phyloP scores from a whole-genome alignment of 1,140 invertebrate genomes.

The Piezodorus guildinii region DNA sequence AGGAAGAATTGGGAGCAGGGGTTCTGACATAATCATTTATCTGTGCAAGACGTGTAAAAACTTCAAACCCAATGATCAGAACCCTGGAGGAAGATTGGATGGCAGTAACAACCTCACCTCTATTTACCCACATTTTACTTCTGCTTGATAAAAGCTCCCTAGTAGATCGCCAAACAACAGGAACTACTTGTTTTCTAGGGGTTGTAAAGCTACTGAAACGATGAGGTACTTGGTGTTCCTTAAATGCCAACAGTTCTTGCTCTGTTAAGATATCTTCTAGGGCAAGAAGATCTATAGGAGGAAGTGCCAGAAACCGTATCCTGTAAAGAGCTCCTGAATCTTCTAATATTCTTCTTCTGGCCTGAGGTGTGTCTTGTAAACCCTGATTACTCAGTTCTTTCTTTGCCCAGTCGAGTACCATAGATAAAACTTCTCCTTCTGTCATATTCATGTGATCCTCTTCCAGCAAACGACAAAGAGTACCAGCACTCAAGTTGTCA shows the following conservation, averaged over 20 bases:
- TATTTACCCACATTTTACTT: conserved; percentile 20
- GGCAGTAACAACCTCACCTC: conserved; percentile 16
- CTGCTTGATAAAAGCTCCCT: conserved; percentile 13
- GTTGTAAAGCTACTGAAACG: conserved; percentile 19
- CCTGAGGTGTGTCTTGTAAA: conserved; percentile 4
- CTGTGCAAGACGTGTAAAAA: conserved; percentile 20
- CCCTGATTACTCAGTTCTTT: conserved; percentile 22
- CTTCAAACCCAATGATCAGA: conserved; percentile 24
- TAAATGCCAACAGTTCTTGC: neutral
- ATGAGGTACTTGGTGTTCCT: conserved; percentile 18
- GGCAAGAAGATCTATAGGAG: neutral
- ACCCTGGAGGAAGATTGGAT: conserved; percentile 17
- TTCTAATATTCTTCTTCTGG: conserved; percentile 21
- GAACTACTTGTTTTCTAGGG: conserved; percentile 22
- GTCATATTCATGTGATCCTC: conserved; percentile 25
- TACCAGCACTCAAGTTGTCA: conserved; percentile 21
- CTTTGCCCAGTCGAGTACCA: conserved; percentile 24
- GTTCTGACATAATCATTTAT: neutral
- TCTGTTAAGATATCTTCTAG: neutral
- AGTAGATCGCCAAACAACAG: conserved; percentile 18
- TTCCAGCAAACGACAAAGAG: conserved; percentile 25
- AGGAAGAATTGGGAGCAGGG: conserved; percentile 3
- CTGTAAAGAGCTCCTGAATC: conserved; percentile 22
- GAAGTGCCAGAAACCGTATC: conserved; percentile 26
- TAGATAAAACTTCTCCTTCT: conserved; percentile 26